Percentiles rank a stretch among this genome's conserved stretches.
phyloP scores from a whole-genome alignment of 2,888 invertebrate genomes.

The Physocephala rufipes region DNA sequence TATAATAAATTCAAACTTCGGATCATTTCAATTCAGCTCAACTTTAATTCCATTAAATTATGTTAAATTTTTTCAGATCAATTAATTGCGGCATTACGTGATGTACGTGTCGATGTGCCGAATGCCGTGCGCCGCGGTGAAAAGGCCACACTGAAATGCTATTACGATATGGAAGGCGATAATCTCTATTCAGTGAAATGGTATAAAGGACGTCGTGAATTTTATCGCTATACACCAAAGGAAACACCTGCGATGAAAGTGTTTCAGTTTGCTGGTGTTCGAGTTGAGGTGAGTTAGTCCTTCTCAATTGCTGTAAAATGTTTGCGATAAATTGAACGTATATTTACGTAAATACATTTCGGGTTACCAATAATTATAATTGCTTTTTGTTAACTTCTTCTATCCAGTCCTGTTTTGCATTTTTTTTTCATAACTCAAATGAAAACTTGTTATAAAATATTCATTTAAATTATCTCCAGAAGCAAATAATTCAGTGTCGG shows the following conservation, averaged over 20 bases:
- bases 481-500: too few species aligned
- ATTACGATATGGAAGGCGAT: slow-evolving; percentile 78
- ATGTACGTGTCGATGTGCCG: slow-evolving; percentile 73
- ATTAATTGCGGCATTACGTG: slow-evolving; percentile 64
- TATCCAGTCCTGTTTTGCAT: too few species aligned
- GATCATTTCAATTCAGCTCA: not conserved
- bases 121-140: slow-evolving; percentile 72
- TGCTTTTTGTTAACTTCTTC: too few species aligned
- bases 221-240: slow-evolving; percentile 81
- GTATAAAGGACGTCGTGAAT: slow-evolving; percentile 82
- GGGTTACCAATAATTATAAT: too few species aligned
- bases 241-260: slow-evolving; percentile 75
- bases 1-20: not conserved
- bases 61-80: slow-evolving; percentile 46
- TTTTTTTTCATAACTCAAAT: too few species aligned
- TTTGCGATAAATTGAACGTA: too few species aligned
- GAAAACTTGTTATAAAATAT: too few species aligned
- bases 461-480: too few species aligned
- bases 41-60: not conserved
- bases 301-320: too few species aligned
- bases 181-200: slow-evolving; percentile 84
- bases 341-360: too few species aligned
- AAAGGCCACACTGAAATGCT: slow-evolving; percentile 73
- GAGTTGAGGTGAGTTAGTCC: slow-evolving; percentile 78
- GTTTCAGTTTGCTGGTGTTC: slow-evolving; percentile 75